Evolutionary conservation across 2,113 vertebrate genomes (phyloP), one percentile per base, ranked within the genome.

Genomic region (Cichladusa arquata): DNA sequence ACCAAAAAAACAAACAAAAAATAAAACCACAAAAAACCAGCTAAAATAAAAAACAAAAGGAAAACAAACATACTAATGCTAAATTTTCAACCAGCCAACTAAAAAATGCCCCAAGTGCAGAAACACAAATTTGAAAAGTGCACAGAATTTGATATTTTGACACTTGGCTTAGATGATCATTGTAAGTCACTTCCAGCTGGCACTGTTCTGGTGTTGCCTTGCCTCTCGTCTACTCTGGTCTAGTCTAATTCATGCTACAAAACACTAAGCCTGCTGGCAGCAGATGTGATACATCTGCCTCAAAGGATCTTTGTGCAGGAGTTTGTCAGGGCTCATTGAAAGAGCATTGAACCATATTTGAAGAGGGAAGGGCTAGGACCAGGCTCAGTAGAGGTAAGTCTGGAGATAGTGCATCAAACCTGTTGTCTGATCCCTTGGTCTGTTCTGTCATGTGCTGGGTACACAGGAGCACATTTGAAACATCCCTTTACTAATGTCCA

Each of bases 51-150:
- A 50, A 25, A 11, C 3, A 45, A 45, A 53, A n/a, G 5, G 28
- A 13, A 70, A 53, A 33, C 5, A 15, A 51, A 19, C 2, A 8
- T 6, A 38, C 4, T 5, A 20, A 81, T 17, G 11, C 16, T 47
- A 70, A n/a, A 26, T 19, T 42, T 51, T 6, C 14, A 45, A 34
- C 2, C 2, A 56, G 16, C 1, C 8, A 56, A 40, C 8, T 2
- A 33, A 14, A 29, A 50, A 34, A 24, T 42, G 1, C 0, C 6
- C 2, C 3, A 33, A 50, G 18, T 5, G 15, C 14, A 77, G 24
- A 57, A 48, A 47, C 2, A 3, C 5, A 45, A 16, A 25, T 65
- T 54, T 74, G 15, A 54, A 60, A 62, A 62, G 3, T 53, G 14
- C 1, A 1, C 9, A 70, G 14, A 56, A 56, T 61, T 56, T n/a